phyloP scores from a whole-genome alignment of 2,888 invertebrate species.

The Microctonus aethiopoides region DNA sequence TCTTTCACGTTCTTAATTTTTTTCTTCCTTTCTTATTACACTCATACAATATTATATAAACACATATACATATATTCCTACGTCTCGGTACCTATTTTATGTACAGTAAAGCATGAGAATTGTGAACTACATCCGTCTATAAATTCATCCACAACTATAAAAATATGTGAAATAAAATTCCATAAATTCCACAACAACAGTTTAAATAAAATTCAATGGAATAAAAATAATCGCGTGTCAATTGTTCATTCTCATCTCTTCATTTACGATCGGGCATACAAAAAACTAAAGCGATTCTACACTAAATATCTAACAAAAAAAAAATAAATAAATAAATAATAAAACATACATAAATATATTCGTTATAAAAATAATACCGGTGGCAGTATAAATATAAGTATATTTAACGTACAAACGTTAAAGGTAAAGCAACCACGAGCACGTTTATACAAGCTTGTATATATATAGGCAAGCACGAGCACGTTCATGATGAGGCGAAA shows the following conservation, averaged over 20 bases:
- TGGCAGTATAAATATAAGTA: background rate
- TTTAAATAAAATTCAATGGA: background rate
- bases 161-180: background rate
- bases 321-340: no score
- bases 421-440: no score
- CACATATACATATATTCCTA: background rate
- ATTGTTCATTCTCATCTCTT: background rate
- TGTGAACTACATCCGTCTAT: no score
- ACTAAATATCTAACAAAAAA: background rate
- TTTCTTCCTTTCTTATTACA: background rate
- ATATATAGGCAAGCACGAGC: background rate
- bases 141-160: no score
- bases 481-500: background rate
- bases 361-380: background rate
- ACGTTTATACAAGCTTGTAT: no score
- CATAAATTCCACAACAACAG: background rate
- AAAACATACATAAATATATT: background rate
- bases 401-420: no score
- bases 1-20: background rate
- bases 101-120: slow-evolving; percentile 12
- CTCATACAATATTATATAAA: no score
- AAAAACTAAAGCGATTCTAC: background rate
- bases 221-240: slow-evolving; percentile 8
- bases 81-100: background rate
- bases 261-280: background rate